Conservation (phyloP, 2,888 invertebrate genomes). For the Tenodera sinensis region DNA sequence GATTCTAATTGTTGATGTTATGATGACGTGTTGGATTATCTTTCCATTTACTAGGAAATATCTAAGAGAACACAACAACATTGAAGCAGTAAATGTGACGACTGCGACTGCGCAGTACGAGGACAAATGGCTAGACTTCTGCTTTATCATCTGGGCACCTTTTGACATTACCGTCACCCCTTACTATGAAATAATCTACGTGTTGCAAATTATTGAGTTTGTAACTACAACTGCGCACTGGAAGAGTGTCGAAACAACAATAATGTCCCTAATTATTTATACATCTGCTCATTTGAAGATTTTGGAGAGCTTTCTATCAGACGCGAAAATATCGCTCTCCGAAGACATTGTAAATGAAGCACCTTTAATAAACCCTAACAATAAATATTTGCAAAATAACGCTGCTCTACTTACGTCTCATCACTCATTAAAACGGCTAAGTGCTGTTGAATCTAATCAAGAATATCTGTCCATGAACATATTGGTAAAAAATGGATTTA, state of each 20-base stretch:
- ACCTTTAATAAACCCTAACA: too few species aligned
- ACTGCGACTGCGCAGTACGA: background rate
- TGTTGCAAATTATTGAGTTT: background rate
- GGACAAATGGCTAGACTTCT: background rate
- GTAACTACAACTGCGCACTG: background rate
- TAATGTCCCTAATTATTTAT: background rate
- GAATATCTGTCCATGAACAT: background rate
- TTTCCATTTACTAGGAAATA: background rate
- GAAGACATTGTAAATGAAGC: background rate
- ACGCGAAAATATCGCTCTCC: background rate
- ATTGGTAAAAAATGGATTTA: background rate
- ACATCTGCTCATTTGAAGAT: background rate
- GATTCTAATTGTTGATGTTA: background rate
- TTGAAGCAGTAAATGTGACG: background rate
- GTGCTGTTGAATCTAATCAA: background rate
- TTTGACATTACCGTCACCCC: background rate
- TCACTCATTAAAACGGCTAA: background rate
- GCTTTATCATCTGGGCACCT: background rate
- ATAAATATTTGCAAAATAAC: background rate
- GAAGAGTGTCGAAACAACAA: background rate
- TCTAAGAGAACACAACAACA: background rate
- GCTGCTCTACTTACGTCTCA: background rate
- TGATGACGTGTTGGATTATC: background rate
- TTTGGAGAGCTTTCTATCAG: background rate
- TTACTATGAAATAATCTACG: background rate